Evolutionary conservation across 2,888 invertebrate genomes (phyloP), one percentile per base, ranked within the genome.

Genomic region (Eupithecia vulgata): DNA sequence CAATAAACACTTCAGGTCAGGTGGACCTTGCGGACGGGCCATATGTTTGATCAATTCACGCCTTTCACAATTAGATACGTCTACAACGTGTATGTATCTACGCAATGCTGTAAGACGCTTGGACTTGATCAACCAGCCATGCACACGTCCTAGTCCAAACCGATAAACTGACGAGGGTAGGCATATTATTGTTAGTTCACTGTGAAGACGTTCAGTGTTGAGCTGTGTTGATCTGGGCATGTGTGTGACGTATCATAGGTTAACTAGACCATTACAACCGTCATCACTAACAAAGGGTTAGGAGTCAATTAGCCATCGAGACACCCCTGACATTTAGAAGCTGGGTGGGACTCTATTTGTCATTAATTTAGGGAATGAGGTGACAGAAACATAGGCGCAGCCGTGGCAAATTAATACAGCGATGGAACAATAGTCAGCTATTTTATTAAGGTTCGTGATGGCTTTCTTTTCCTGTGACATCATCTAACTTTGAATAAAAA

Each of bases 311-410:
- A 91, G 91, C 91, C 87, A 91, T 91, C 87, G 91, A 91, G 90
- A 89, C 88, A 88, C 84, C 84, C 82, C 81, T 88, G 90, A 91
- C 91, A 90, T 90, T 91, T 89, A 89, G 89, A 90, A 84, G 82
- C 81, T 78, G 87, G 88, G 88, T 83, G 88, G 83, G 85, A 82
- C 86, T 86, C 87, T 93, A 90, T 94, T 94, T 93, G 93, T 92
- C 93, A 92, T 92, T 93, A 93, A 93, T 93, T 93, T 93, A 86
- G 91, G 90, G 86, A 91, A 90, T 91, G 90, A 92, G 90, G 91
- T 91, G 92, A 92, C 92, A 90, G 89, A 83, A 90, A 90, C 90
- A 89, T 82, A 84, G 93, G 93, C 86, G 91, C 87, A 92, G 91
- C 86, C 81, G 85, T 84, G 84, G 86, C 88, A 90, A 92, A 92